Evolutionary conservation across 2,113 vertebrate genomes (phyloP).

Genomic region (Cyanoderma ruficeps): DNA sequence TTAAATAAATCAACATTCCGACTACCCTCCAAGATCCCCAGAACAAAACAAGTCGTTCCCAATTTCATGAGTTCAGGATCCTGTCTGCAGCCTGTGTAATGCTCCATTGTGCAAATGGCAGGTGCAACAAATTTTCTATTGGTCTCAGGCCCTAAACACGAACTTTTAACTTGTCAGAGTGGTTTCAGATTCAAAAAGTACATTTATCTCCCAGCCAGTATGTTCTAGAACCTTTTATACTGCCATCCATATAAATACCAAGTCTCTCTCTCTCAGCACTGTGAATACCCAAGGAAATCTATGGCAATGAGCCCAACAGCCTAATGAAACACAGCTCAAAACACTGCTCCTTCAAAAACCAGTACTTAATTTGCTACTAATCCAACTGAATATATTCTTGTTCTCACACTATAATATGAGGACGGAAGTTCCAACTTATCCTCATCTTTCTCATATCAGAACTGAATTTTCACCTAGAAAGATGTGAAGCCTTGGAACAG

Average conservation of each 20-base stretch:
- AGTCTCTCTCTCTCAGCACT: background rate
- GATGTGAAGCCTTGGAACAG: background rate
- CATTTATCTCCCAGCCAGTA: background rate
- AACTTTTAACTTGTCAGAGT: background rate
- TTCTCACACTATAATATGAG: background rate
- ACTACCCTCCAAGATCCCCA: background rate
- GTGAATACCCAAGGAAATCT: background rate
- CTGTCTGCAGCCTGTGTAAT: background rate
- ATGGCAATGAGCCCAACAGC: background rate
- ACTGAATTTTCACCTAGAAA: background rate
- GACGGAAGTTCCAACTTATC: background rate
- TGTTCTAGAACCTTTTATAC: background rate
- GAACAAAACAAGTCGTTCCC: background rate
- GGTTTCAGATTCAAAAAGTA: background rate
- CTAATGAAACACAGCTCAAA: background rate
- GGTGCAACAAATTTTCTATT: background rate
- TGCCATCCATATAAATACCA: background rate
- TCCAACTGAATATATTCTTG: background rate
- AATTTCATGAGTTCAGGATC: background rate
- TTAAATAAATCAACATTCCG: rapidly evolving
- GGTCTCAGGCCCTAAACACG: background rate
- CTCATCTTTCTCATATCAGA: background rate
- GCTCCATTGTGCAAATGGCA: background rate
- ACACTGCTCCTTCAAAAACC: background rate
- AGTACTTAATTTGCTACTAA: background rate